Conservation (phyloP, 2,797 vertebrate genomes). For the Sebastes vulpes region DNA sequence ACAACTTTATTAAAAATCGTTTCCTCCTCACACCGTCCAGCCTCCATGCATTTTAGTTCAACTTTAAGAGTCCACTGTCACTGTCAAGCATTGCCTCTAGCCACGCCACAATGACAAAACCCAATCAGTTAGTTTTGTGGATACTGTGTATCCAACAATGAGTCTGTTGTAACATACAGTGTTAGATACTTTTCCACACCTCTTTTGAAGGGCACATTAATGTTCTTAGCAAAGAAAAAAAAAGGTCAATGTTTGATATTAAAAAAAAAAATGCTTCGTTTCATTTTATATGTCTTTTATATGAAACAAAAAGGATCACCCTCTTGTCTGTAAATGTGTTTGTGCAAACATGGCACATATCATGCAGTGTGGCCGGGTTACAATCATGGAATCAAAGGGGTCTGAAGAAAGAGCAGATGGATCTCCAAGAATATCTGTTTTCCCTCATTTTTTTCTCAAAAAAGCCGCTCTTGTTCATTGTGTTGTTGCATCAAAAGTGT, state of each 20-base stretch:
- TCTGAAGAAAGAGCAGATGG: conserved; percentile 39
- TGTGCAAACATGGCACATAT: conserved; percentile 42
- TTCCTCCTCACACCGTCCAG: not conserved
- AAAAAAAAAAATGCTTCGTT: conserved; percentile 91
- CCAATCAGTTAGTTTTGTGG: conserved; percentile 89
- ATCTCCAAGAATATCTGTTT: conserved; percentile 20
- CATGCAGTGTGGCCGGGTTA: conserved; percentile 17
- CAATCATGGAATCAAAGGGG: conserved; percentile 44
- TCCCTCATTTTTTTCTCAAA: too few relatives aligned
- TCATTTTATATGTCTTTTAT: conserved; percentile 91
- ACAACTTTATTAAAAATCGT: not conserved
- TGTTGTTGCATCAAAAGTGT: conserved; percentile 46
- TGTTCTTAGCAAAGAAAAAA: conserved; percentile 88
- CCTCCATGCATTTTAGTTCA: not conserved
- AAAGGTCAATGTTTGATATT: conserved; percentile 92
- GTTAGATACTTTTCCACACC: conserved; percentile 91
- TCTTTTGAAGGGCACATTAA: conserved; percentile 88
- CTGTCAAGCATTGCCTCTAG: conserved; percentile 29
- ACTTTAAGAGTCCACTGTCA: conserved; percentile 4
- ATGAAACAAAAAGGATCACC: conserved; percentile 54
- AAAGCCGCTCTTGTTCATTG: conserved; percentile 8
- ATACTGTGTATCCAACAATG: conserved; percentile 95
- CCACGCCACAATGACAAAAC: conserved; percentile 81
- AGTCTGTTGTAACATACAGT: conserved; percentile 88
- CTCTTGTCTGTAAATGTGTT: conserved; percentile 41